Conservation (phyloP, 2,888 invertebrate species). For the Aphidoletes aphidimyza region DNA sequence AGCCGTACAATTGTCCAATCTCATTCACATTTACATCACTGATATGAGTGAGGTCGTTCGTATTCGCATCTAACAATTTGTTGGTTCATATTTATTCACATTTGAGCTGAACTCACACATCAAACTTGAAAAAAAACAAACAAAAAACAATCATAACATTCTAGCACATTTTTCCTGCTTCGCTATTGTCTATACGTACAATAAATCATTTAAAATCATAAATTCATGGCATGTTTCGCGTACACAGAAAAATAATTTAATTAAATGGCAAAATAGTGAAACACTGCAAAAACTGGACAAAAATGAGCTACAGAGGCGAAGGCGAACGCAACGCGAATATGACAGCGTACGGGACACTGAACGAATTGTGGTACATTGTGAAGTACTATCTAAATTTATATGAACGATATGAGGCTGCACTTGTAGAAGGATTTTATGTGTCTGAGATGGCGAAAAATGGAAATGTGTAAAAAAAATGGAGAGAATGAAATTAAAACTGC, state of each 20-base stretch:
- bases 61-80: no score
- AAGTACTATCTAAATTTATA: no score
- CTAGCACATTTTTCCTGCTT: neutral
- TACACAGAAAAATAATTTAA: constrained; percentile 16
- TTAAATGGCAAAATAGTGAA: neutral
- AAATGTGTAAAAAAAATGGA: neutral
- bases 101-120: no score
- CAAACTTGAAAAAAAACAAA: neutral
- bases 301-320: neutral
- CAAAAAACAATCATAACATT: neutral
- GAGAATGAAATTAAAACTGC: neutral
- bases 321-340: neutral
- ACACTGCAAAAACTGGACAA: no score
- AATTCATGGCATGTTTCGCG: constrained; percentile 16
- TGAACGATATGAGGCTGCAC: no score
- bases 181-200: constrained; percentile 2
- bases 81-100: no score
- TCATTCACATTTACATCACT: neutral
- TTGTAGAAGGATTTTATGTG: no score
- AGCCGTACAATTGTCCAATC: no score
- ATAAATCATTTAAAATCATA: constrained; percentile 33
- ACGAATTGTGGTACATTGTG: neutral
- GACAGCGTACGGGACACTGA: neutral
- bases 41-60: no score
- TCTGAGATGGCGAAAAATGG: neutral